These are phyloP conservation scores for Meloidogyne chitwoodi DNA, from an alignment of 1,140 invertebrate genomes.

Conservation along the genomic window DNA sequence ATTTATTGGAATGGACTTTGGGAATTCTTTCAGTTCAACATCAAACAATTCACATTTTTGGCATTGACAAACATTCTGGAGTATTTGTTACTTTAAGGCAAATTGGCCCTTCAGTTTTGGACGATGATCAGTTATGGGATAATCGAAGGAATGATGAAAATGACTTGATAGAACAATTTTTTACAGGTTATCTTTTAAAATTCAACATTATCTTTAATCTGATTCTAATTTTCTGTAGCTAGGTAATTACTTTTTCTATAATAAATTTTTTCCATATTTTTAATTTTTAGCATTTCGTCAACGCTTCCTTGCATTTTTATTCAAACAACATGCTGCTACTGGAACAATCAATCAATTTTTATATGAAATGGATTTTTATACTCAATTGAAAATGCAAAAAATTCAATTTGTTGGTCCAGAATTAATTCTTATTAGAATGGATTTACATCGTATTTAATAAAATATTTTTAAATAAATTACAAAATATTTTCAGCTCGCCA, in stretches of 20 bases:
- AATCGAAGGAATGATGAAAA: neutral
- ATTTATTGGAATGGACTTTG: slow-evolving; percentile 42
- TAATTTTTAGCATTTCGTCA: slow-evolving; percentile 40
- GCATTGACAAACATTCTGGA: slow-evolving; percentile 30
- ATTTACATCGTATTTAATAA: neutral
- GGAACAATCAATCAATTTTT: slow-evolving; percentile 26
- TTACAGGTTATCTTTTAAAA: slow-evolving; percentile 24
- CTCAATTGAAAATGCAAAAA: slow-evolving; percentile 34
- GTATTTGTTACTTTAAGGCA: slow-evolving; percentile 22
- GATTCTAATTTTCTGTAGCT: too few species aligned
- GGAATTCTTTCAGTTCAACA: slow-evolving; percentile 44
- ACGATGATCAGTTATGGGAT: slow-evolving; percentile 28
- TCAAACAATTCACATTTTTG: slow-evolving; percentile 44
- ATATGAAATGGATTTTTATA: slow-evolving; percentile 31
- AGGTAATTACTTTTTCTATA: too few species aligned
- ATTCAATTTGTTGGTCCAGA: slow-evolving; percentile 41
- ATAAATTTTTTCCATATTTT: neutral
- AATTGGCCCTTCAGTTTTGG: slow-evolving; percentile 38
- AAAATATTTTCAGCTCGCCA: neutral
- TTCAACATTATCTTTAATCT: too few species aligned
- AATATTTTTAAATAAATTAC: neutral
- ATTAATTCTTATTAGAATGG: slow-evolving; percentile 30
- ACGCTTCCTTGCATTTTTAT: slow-evolving; percentile 39
- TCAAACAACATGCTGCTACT: slow-evolving; percentile 25
- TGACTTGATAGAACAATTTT: slow-evolving; percentile 31